Evolutionary conservation across 1,140 invertebrate genomes (phyloP).

Genomic region (Penaeus japonicus): DNA sequence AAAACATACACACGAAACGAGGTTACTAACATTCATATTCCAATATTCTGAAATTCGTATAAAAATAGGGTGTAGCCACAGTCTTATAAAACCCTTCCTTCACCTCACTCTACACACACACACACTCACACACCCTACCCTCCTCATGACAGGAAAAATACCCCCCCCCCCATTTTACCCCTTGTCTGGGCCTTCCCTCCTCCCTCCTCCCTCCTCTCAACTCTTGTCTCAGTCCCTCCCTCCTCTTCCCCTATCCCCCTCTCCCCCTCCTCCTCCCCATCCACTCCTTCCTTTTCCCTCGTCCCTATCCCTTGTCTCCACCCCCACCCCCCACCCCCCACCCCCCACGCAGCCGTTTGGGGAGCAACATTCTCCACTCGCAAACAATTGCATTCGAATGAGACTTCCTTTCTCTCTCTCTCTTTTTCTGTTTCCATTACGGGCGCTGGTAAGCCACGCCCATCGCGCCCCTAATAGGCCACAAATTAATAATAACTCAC

Average conservation of each 20-base stretch:
- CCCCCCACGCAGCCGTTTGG: neutral
- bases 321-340: neutral
- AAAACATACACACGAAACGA: too few relatives aligned
- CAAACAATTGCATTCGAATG: neutral
- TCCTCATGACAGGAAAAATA: too few relatives aligned
- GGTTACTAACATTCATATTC: too few relatives aligned
- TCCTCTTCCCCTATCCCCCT: neutral
- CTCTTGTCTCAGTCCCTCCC: neutral
- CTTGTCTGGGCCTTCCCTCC: neutral
- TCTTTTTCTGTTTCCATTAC: neutral
- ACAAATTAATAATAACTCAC: slow-evolving; percentile 36
- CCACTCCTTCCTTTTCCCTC: neutral
- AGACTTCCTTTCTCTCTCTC: neutral
- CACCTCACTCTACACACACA: too few relatives aligned
- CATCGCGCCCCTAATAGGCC: neutral
- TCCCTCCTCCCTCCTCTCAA: neutral
- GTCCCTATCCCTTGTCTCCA: neutral
- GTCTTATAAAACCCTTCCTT: too few relatives aligned
- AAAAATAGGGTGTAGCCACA: too few relatives aligned
- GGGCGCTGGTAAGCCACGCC: neutral
- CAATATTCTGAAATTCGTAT: too few relatives aligned
- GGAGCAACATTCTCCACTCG: neutral
- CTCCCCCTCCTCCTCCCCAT: neutral
- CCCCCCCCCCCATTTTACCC: neutral
- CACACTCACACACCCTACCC: too few relatives aligned